A percentile compares a stretch with the other conserved stretches of the same genome.
Conservation (phyloP, 2,113 vertebrate genomes). For the Thomomys bottae region DNA sequence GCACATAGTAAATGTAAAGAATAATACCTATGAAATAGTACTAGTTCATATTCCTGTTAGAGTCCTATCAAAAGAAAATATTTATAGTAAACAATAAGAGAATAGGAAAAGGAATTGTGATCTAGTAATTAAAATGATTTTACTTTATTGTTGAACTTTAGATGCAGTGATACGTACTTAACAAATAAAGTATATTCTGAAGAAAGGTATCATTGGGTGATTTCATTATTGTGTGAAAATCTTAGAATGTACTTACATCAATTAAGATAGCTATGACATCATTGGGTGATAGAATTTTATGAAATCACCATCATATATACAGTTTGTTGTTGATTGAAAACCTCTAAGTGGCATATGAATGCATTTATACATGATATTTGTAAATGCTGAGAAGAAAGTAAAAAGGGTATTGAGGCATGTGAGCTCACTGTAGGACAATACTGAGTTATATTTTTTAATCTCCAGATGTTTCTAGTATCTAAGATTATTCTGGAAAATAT, state of each 20-base stretch:
- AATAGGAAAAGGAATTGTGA: background rate
- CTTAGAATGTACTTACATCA: background rate
- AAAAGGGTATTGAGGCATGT: background rate
- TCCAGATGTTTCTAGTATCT: background rate
- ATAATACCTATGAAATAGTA: background rate
- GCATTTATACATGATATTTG: background rate
- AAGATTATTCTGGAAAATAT: background rate
- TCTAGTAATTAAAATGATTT: background rate
- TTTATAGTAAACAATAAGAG: background rate
- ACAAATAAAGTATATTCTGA: background rate
- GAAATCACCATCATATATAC: background rate
- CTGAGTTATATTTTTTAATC: background rate
- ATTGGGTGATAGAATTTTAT: background rate
- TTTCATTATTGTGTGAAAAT: background rate
- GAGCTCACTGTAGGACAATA: background rate
- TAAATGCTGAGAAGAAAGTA: background rate
- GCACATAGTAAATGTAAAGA: background rate
- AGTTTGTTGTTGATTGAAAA: background rate
- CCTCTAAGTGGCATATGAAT: background rate
- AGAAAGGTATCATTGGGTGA: background rate
- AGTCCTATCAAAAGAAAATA: background rate
- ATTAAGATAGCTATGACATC: background rate
- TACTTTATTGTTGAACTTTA: constrained; percentile 19
- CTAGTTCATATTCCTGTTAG: background rate
- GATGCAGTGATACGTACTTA: background rate